Evolutionary conservation across 92 coral and sea anemone species (phyloP).

Genomic region (Zoanthus solanderi): DNA sequence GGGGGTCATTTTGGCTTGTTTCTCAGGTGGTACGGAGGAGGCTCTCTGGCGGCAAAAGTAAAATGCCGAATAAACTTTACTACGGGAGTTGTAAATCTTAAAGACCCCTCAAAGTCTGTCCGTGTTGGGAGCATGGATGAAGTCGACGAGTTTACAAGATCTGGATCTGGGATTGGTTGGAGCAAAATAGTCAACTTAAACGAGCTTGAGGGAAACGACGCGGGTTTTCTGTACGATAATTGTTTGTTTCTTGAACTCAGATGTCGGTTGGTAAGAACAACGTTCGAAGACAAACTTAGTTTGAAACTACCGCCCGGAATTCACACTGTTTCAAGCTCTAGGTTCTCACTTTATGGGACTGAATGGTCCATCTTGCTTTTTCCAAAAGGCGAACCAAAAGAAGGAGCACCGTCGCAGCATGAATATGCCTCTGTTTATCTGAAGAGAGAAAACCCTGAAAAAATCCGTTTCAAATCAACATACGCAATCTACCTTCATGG

Average conservation of each 20-base stretch:
- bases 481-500: conserved; percentile 81
- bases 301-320: conserved; percentile 82
- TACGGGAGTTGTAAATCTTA: conserved; percentile 65
- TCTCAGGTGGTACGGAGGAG: conserved; percentile 95
- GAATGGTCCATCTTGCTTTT: conserved; percentile 92
- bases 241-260: conserved; percentile 79
- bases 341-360: conserved; percentile 86
- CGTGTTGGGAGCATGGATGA: conserved; percentile 81
- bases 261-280: conserved; percentile 76
- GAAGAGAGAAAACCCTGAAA: conserved; percentile 79
- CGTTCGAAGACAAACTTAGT: conserved; percentile 88
- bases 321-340: conserved; percentile 75
- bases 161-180: conserved; percentile 95
- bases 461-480: conserved; percentile 86
- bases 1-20: conserved; percentile 88
- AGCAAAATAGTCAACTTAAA: conserved; percentile 80
- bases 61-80: conserved; percentile 83
- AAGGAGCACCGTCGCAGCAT: conserved; percentile 65
- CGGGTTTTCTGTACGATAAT: conserved; percentile 84
- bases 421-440: conserved; percentile 91
- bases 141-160: conserved; percentile 85
- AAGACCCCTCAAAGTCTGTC: conserved; percentile 80
- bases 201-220: conserved; percentile 68
- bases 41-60: conserved; percentile 72
- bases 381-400: conserved; percentile 88